Percentiles rank a stretch among this genome's conserved stretches.
These are phyloP conservation scores for Vireo griseus DNA, from an alignment of 2,797 vertebrate genomes.

Conservation along the genomic window DNA sequence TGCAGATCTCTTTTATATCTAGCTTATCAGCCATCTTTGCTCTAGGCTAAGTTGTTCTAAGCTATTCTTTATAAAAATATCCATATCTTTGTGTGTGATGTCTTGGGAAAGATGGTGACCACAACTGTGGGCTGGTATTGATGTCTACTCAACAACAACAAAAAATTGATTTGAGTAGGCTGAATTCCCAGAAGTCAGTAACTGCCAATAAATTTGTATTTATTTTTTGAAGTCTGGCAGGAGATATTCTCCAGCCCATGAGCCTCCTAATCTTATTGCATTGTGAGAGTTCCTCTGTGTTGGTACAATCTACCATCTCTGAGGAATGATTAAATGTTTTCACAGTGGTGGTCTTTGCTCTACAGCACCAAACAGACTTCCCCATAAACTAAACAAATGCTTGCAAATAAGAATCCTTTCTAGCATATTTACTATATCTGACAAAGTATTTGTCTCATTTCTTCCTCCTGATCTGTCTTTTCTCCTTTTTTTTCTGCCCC, in stretches of 20 bases:
- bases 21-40: background rate
- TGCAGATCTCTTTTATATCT: background rate
- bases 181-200: background rate
- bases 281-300: background rate
- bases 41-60: background rate
- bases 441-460: background rate
- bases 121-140: background rate
- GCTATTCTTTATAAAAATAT: background rate
- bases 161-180: background rate
- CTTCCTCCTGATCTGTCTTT: background rate
- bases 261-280: background rate
- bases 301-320: background rate
- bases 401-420: background rate
- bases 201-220: background rate
- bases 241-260: background rate
- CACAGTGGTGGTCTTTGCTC: background rate
- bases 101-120: background rate
- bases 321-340: background rate
- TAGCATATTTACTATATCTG: background rate
- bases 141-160: background rate
- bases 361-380: background rate
- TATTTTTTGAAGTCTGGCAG: background rate
- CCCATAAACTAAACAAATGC: background rate
- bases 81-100: rapidly evolving
- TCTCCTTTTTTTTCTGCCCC: rapidly evolving